These are phyloP conservation scores for Paracanthobrama guichenoti DNA, from an alignment of 2,113 vertebrate species.

Conservation along the genomic window DNA sequence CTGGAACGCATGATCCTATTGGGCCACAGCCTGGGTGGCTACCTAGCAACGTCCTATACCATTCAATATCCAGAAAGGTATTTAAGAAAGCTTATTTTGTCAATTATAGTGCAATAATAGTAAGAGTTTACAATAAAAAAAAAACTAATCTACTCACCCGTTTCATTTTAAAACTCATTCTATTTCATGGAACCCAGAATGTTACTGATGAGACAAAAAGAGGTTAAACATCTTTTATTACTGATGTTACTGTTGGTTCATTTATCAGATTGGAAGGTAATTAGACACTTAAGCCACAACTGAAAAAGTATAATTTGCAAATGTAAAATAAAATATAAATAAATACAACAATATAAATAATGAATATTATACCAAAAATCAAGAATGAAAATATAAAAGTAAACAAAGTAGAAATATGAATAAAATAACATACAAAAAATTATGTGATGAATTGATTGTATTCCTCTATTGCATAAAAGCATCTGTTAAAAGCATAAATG, in stretches of 20 bases:
- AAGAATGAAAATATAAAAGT: neutral
- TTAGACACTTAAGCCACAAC: no score
- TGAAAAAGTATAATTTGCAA: neutral
- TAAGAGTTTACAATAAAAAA: conserved; percentile 22
- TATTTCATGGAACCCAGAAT: neutral
- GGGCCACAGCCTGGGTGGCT: conserved; percentile 83
- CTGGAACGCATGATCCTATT: conserved; percentile 82
- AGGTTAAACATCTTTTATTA: no score
- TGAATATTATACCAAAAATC: neutral
- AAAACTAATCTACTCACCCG: no score
- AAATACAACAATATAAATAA: neutral
- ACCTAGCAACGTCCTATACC: conserved; percentile 81
- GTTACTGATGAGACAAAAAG: neutral
- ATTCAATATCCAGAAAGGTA: conserved; percentile 85
- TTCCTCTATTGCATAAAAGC: neutral
- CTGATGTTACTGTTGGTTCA: no score
- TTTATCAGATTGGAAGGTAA: no score
- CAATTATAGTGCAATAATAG: neutral
- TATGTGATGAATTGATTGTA: neutral
- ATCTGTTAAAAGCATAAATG: neutral
- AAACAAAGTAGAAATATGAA: neutral
- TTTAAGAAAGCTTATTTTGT: neutral
- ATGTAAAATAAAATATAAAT: neutral
- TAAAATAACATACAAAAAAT: neutral
- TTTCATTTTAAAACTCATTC: neutral